Evolutionary conservation across 2,888 invertebrate species (phyloP).

Genomic region (Toxonevra muliebris): DNA sequence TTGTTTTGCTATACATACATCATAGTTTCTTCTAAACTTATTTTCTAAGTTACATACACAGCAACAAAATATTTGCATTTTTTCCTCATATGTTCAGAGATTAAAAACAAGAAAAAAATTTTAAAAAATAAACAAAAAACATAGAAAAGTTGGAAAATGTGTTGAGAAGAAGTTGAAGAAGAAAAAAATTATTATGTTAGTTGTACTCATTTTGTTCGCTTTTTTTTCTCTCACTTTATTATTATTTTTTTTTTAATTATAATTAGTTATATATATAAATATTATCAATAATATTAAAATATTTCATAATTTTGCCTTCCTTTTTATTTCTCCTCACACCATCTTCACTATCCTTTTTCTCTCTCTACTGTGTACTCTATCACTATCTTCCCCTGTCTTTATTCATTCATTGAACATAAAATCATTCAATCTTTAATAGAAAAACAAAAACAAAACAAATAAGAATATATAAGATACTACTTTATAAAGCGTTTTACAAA

Average conservation of each 20-base stretch:
- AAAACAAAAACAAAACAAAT: conserved; percentile 32
- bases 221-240: conserved; percentile 43
- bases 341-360: background rate
- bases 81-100: no score
- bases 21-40: no score
- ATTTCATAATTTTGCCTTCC: conserved; percentile 28
- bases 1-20: no score
- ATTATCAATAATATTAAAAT: conserved; percentile 46
- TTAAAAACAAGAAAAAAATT: conserved; percentile 24
- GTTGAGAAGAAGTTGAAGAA: background rate
- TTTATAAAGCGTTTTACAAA: conserved; percentile 34
- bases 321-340: conserved; percentile 7
- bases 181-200: conserved; percentile 47
- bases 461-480: conserved; percentile 28
- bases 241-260: conserved; percentile 44
- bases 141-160: conserved; percentile 3
- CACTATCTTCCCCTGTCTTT: background rate
- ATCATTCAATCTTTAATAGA: conserved; percentile 38
- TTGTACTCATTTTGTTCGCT: conserved; percentile 49
- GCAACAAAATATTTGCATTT: no score
- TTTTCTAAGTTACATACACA: no score
- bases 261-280: conserved; percentile 42
- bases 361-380: background rate
- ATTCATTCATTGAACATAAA: conserved; percentile 38
- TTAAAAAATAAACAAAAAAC: conserved; percentile 12